Evolutionary conservation across 2,888 invertebrate genomes (phyloP).

Genomic region (Amiota mariae): DNA sequence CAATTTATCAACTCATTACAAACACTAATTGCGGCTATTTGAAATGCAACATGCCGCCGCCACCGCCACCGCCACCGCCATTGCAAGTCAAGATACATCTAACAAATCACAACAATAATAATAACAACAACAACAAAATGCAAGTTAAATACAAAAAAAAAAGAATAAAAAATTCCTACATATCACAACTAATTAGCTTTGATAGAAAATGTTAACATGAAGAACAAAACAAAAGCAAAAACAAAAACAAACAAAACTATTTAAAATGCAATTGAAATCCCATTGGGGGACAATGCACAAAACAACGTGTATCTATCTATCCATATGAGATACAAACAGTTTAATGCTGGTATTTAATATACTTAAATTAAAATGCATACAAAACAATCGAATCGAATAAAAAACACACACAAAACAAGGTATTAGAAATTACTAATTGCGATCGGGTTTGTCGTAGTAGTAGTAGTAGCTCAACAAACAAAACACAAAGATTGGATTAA

Average conservation of each 20-base stretch:
- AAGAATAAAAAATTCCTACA: constrained; percentile 23
- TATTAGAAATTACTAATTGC: constrained; percentile 29
- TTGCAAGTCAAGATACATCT: too few species aligned
- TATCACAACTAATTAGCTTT: constrained; percentile 45
- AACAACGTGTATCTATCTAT: background rate
- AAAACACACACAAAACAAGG: background rate
- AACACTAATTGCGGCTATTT: constrained; percentile 31
- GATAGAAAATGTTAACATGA: constrained; percentile 17
- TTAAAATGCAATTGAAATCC: constrained; percentile 26
- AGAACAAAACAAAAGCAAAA: constrained; percentile 6
- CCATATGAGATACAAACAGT: background rate
- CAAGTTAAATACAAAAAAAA: constrained; percentile 37
- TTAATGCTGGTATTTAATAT: background rate
- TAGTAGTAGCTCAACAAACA: background rate
- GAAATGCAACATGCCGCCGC: constrained; percentile 8
- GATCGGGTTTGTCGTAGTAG: background rate
- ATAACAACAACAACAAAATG: constrained; percentile 26
- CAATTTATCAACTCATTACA: constrained; percentile 54
- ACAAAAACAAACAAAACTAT: constrained; percentile 5
- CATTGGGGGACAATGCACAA: constrained; percentile 2
- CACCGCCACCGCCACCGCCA: too few species aligned
- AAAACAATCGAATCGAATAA: too few species aligned
- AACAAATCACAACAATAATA: background rate
- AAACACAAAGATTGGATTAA: background rate
- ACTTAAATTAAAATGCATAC: constrained; percentile 15